Conservation (phyloP, 2,113 vertebrate species). For the Sminthopsis crassicaudata region DNA sequence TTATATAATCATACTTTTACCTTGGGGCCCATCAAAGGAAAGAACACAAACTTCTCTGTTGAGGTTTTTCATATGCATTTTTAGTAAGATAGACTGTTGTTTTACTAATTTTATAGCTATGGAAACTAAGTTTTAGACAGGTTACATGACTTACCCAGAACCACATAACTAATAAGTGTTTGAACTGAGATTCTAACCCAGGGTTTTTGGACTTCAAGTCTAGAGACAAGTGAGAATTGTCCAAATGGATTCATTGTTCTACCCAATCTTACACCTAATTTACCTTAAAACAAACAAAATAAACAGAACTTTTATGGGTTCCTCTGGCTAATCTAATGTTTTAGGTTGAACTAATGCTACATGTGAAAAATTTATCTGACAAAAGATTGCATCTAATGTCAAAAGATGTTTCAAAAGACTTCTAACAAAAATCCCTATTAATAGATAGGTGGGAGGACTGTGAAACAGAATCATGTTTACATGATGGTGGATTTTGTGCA, state of each 20-base stretch:
- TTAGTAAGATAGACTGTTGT: background rate
- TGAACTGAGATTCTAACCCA: background rate
- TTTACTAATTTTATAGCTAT: background rate
- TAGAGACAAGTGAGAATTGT: background rate
- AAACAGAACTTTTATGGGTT: background rate
- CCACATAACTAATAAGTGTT: background rate
- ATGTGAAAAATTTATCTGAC: slow-evolving; percentile 31
- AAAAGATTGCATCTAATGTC: slow-evolving; percentile 49
- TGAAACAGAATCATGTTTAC: background rate
- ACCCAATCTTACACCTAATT: slow-evolving; percentile 31
- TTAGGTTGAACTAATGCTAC: background rate
- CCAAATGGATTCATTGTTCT: slow-evolving; percentile 9
- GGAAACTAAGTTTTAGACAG: background rate
- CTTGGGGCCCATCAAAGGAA: background rate
- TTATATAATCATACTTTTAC: background rate
- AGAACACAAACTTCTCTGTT: background rate
- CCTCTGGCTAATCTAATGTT: slow-evolving; percentile 19
- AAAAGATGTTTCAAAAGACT: slow-evolving; percentile 24
- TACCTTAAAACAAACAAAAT: slow-evolving; percentile 24
- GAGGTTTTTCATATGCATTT: no score
- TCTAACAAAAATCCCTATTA: slow-evolving; percentile 19
- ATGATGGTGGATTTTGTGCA: background rate
- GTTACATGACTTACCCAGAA: background rate
- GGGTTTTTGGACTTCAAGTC: background rate
- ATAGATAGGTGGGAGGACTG: background rate